Base-by-base conservation (phyloP, 64 coral and sea anemone species). In the Catalaphyllia jardinei region DNA sequence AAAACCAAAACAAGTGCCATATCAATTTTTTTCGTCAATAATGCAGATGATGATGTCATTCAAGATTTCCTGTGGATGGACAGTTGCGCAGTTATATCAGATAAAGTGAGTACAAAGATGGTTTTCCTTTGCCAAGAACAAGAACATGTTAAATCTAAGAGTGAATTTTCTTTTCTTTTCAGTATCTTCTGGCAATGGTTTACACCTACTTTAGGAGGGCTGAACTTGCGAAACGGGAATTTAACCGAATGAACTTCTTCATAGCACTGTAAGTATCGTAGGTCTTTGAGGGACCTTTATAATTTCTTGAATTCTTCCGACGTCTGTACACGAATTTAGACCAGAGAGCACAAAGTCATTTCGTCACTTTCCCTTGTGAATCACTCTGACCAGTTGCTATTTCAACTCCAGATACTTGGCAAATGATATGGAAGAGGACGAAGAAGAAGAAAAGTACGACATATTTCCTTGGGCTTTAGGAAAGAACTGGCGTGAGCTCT, bases 1-100 rank as follows among this genome's bases (percentile, higher is more conserved):
- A 27, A 10, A 11, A 69, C 3, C 6, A 69, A 69, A 11, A 27
- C 65, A 69, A 69, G 65, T 12, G 7, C 22, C 15, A 25, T n/a
- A 27, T 69, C 4, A 69, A 46, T 46, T 46, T 78, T 61, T 14
- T 86, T 71, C 74, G 60, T 88, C 31, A 78, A 28, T 31, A 67
- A 60, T 80, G 20, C 74, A 99, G 97, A 99, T 86, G 97, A 99
- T 88, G 94, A 99, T 73, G 62, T 95, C 75, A 95, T 99, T 83
- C 97, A 95, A 91, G 97, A 99, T 76, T 99, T 99, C 49, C 85
- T 99, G 17, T 99, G 97, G 97, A 95, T 99, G 97, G 97, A 99
- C 86, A 89, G 91, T n/a, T 99, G 97, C 62, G 93, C 88, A 39
- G 95, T 88, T 65, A 95, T 99, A 35, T 99, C 97, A 52, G 97